phyloP scores from a whole-genome alignment of 2,888 invertebrate genomes.

The Dasysyrphus tricinctus region DNA sequence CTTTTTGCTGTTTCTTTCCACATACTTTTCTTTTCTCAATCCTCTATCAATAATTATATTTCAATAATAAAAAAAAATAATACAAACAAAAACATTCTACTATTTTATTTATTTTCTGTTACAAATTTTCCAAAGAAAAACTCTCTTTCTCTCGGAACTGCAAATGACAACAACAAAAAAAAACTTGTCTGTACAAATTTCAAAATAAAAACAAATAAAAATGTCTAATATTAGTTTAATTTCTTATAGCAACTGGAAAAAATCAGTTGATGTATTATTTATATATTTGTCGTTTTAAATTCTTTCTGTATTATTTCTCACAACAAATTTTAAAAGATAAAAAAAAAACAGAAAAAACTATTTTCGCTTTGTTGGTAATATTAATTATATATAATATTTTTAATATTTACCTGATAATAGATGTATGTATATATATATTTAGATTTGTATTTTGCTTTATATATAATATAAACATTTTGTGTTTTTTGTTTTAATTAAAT shows the following conservation, averaged over 20 bases:
- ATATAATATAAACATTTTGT: slow-evolving; percentile 74
- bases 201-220: slow-evolving; percentile 61
- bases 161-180: slow-evolving; percentile 37
- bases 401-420: slow-evolving; percentile 71
- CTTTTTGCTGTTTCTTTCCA: slow-evolving; percentile 32
- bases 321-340: slow-evolving; percentile 45
- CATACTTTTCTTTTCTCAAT: slow-evolving; percentile 42
- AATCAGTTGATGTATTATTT: slow-evolving; percentile 64
- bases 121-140: slow-evolving; percentile 41
- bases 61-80: slow-evolving; percentile 48
- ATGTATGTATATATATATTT: slow-evolving; percentile 57
- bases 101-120: slow-evolving; percentile 47
- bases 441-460: slow-evolving; percentile 67
- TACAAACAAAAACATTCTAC: slow-evolving; percentile 61
- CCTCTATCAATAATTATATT: slow-evolving; percentile 56
- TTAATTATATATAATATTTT: slow-evolving; percentile 74
- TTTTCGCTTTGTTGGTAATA: slow-evolving; percentile 67
- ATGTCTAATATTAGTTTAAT: slow-evolving; percentile 20
- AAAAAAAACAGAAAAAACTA: slow-evolving; percentile 19
- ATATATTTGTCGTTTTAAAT: slow-evolving; percentile 18
- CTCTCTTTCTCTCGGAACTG: slow-evolving; percentile 33
- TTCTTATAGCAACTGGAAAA: slow-evolving; percentile 71
- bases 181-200: slow-evolving; percentile 67
- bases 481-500: slow-evolving; percentile 56
- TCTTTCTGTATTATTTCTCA: slow-evolving; percentile 8